Conservation (phyloP, 2,797 vertebrate species). For the Pangasius sanitwongsei region DNA sequence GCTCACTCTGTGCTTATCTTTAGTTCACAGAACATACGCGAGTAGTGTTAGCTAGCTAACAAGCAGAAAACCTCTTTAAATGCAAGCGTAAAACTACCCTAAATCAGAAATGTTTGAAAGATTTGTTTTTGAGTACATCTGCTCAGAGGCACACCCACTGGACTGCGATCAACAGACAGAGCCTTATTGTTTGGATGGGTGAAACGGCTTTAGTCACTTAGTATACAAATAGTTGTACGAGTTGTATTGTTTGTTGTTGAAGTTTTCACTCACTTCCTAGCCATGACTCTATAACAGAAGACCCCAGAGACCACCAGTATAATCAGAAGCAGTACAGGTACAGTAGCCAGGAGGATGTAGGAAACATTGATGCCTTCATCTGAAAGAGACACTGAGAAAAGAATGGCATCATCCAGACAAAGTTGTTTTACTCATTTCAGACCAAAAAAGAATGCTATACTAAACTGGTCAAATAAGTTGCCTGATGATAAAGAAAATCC, state of each 20-base stretch:
- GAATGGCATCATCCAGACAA: background rate
- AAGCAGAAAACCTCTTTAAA: background rate
- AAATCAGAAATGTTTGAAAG: background rate
- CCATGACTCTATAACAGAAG: constrained; percentile 80
- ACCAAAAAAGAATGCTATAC: background rate
- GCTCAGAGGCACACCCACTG: background rate
- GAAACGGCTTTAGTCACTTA: background rate
- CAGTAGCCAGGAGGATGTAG: constrained; percentile 83
- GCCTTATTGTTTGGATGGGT: background rate
- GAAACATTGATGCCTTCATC: constrained; percentile 73
- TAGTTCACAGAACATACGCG: background rate
- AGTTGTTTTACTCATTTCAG: background rate
- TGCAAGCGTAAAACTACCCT: background rate
- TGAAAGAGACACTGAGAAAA: constrained; percentile 71
- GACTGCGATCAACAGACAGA: background rate
- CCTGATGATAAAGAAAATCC: constrained; percentile 79
- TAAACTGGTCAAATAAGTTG: constrained; percentile 54
- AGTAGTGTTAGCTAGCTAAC: background rate
- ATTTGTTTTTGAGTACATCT: background rate
- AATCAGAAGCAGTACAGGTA: constrained; percentile 82
- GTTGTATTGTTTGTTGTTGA: background rate
- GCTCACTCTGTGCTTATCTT: background rate
- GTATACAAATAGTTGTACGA: background rate
- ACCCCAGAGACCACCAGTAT: constrained; percentile 70
- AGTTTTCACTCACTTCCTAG: constrained; percentile 78